A percentile compares a stretch with the other conserved stretches of the same genome.
Conservation (phyloP, 64 coral and sea anemone genomes). For the Montipora cactus region DNA sequence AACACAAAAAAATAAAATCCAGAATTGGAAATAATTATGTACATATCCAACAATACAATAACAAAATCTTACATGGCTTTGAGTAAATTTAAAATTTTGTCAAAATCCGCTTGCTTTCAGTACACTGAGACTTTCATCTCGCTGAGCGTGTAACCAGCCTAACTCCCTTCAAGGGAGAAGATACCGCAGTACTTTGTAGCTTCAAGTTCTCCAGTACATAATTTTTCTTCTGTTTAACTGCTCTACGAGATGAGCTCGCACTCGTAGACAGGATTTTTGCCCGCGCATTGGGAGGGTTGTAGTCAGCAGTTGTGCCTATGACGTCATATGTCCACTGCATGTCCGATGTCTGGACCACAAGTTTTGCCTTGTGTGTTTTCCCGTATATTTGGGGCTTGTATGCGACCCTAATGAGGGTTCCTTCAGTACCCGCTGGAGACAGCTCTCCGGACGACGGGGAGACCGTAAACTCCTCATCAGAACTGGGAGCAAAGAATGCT, state of each 20-base stretch:
- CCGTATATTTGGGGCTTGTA: slow-evolving; percentile 94
- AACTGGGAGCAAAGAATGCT: slow-evolving; percentile 85
- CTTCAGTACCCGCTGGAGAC: slow-evolving; percentile 74
- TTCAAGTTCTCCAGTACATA: slow-evolving; percentile 92
- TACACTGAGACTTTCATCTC: slow-evolving; percentile 13
- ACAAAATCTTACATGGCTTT: not conserved
- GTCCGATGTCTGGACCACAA: slow-evolving; percentile 96
- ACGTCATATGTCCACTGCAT: slow-evolving; percentile 99
- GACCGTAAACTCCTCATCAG: slow-evolving; percentile 89
- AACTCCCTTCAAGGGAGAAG: slow-evolving; percentile 89
- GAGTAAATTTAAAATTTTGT: not conserved
- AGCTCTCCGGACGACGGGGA: slow-evolving; percentile 72
- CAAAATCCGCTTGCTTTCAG: not conserved
- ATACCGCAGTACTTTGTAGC: slow-evolving; percentile 90
- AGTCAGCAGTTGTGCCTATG: slow-evolving; percentile 86
- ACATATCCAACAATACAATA: not conserved
- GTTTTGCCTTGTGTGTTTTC: slow-evolving; percentile 91
- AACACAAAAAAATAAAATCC: not conserved
- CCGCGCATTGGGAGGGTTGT: slow-evolving; percentile 81
- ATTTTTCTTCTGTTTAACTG: slow-evolving; percentile 99
- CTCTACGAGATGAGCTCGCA: slow-evolving; percentile 62
- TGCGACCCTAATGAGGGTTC: slow-evolving; percentile 89
- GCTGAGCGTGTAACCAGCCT: slow-evolving; percentile 67
- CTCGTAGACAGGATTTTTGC: slow-evolving; percentile 72
- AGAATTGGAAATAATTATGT: slow-evolving; percentile 19